Base-by-base conservation (phyloP, 2,797 vertebrate species). In the Borostomias antarcticus region DNA sequence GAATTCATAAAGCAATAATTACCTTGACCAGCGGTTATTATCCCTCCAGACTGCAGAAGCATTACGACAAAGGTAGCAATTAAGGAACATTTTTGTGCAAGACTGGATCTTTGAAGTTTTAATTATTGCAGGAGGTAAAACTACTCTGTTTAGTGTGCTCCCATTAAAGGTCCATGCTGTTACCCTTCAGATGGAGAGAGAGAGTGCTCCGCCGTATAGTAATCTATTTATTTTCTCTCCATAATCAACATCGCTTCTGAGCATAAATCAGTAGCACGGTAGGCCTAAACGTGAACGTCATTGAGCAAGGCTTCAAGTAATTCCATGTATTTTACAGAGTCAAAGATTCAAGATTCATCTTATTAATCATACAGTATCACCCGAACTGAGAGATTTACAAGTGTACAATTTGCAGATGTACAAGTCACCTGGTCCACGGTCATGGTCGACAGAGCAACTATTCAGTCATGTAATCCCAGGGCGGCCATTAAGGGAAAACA, bases 31-130 rank as follows among this genome's bases (percentile, higher is more conserved):
- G 75, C 76, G 82, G 76, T 85, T 82, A 88, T 90, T 85, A 87
- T 86, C 82, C 68, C 59, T 87, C 88, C 89, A 84, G 85, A 81
- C 64, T 37, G 75, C 61, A 58, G 74, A 75, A 73, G 76, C 76
- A 80, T 86, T 76, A 69, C 64, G 53, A 85, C 80, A 86, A 85
- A 83, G 79, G 82, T 85, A 71, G 82, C 81, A 86, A 88, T 89
- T 89, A 88, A 67, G 74, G 73, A 84, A 78, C 70, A 50, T 69
- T 82, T 79, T 81, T 68, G 79, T 76, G 70, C 72, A 86, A 81
- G 72, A 67, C 77, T 74, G 62, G 69, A 52, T 80, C 76, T 84
- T 73, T 72, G 77, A 85, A 76, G 75, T 76, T 85, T 65, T 88
- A 89, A 89, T 88, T 87, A 84, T 73, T 53, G 52, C 64, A 9